Evolutionary conservation across 2,113 vertebrate species (phyloP), one percentile per base, ranked within the genome.

Genomic region (Megalops atlanticus): DNA sequence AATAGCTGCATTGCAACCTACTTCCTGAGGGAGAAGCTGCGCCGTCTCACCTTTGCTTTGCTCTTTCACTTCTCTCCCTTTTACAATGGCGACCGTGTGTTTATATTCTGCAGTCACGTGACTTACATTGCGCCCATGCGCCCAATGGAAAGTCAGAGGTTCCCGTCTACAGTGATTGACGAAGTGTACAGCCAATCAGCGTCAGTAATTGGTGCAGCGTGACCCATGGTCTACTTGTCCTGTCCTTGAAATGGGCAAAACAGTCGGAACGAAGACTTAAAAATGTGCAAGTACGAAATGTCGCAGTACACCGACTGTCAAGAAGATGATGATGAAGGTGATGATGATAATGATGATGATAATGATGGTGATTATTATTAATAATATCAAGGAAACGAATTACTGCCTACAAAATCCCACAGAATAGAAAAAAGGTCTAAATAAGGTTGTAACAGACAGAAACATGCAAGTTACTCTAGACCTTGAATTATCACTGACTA

Each of bases 21-120:
- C n/a, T 68, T 40, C 38, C 24, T 47, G 10, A 40, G 27, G n/a
- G 39, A 18, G 31, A 3, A 38, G 45, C 78, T 16, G 38, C 3
- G 52, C 27, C 45, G 15, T 21, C 91, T 92, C 84, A 93, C 92
- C 92, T 92, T 84, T 82, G 82, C 41, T 84, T 81, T 82, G 69
- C 76, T 40, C 84, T 83, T 82, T 76, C 68, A 69, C 80, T 71
- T 87, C 69, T 81, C 76, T 78, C 82, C 83, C 76, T 71, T 78
- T 40, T 82, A 83, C n/a, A 75, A 87, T 91, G 89, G 91, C 89
- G 91, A 79, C 91, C 47, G 83, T 71, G 82, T 86, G 88, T 86
- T 88, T 82, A 88, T 89, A 87, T 86, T 85, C 84, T 79, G 71
- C 40, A 72, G 84, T 92, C 90, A 92, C 84, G 86, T 91, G 90